Conservation (phyloP, 2,888 invertebrate species). For the Xestobium rufovillosum region DNA sequence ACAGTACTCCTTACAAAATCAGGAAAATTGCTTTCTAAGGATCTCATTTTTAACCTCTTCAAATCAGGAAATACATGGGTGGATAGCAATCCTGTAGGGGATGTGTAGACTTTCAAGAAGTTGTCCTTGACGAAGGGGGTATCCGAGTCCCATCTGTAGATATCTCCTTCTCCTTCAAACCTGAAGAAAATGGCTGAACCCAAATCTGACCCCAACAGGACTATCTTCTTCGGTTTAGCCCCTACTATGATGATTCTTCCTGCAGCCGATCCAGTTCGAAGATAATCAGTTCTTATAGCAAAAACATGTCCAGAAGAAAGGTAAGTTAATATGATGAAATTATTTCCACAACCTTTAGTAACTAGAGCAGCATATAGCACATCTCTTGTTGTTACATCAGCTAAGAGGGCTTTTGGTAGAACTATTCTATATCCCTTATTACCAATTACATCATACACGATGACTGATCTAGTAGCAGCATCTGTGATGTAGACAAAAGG, state of each 20-base stretch:
- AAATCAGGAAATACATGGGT: conserved; percentile 55
- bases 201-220: conserved; percentile 56
- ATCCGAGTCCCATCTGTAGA: conserved; percentile 53
- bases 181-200: conserved; percentile 53
- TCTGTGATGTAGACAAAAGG: conserved; percentile 62
- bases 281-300: conserved; percentile 55
- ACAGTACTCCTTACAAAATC: conserved; percentile 55
- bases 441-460: conserved; percentile 59
- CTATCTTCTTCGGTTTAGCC: conserved; percentile 49
- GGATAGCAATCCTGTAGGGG: conserved; percentile 47
- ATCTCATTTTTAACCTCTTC: conserved; percentile 49
- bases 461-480: conserved; percentile 58
- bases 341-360: conserved; percentile 50
- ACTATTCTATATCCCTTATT: conserved; percentile 58
- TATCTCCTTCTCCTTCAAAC: conserved; percentile 50
- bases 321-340: conserved; percentile 56
- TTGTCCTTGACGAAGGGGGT: conserved; percentile 42
- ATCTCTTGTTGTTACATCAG: conserved; percentile 48
- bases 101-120: conserved; percentile 49
- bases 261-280: conserved; percentile 51
- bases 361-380: conserved; percentile 61
- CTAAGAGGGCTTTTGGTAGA: conserved; percentile 49
- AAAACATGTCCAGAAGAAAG: conserved; percentile 55
- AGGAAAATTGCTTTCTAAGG: conserved; percentile 56
- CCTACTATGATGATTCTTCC: conserved; percentile 50